Conservation (phyloP, 2,113 vertebrate species). For the Gnathochromis pfefferi region DNA sequence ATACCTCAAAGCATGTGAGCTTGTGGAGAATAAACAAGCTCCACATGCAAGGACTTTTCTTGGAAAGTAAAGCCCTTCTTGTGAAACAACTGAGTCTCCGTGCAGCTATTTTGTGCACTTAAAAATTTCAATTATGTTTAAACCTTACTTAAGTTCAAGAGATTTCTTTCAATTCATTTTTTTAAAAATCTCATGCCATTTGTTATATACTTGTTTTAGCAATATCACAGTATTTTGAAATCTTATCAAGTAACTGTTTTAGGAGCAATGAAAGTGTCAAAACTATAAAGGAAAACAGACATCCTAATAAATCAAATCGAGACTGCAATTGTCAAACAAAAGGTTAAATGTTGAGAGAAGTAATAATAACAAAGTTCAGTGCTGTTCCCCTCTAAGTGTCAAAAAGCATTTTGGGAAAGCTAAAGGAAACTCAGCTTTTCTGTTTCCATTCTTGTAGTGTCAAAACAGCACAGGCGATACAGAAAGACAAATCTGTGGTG, state of each 20-base stretch:
- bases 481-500: not conserved
- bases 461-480: not conserved
- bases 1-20: not conserved
- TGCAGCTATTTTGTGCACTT: not conserved
- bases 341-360: not conserved
- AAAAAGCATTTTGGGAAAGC: not conserved
- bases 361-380: not conserved
- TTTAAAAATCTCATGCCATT: rapidly evolving
- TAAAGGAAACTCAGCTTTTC: not conserved
- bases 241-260: not conserved
- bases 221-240: not conserved
- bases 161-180: not conserved
- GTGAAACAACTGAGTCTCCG: not conserved
- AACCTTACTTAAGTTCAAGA: not conserved
- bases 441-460: not conserved
- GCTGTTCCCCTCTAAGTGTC: not conserved
- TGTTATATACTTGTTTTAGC: not conserved
- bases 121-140: not conserved
- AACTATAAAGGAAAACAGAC: not conserved
- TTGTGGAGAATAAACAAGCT: not conserved
- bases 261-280: not conserved
- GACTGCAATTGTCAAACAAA: not conserved
- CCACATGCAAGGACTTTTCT: not conserved
- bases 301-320: not conserved
- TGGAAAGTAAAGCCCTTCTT: not conserved